Conservation (phyloP, 2,113 vertebrate species). For the Plecturocebus donacophilus region DNA sequence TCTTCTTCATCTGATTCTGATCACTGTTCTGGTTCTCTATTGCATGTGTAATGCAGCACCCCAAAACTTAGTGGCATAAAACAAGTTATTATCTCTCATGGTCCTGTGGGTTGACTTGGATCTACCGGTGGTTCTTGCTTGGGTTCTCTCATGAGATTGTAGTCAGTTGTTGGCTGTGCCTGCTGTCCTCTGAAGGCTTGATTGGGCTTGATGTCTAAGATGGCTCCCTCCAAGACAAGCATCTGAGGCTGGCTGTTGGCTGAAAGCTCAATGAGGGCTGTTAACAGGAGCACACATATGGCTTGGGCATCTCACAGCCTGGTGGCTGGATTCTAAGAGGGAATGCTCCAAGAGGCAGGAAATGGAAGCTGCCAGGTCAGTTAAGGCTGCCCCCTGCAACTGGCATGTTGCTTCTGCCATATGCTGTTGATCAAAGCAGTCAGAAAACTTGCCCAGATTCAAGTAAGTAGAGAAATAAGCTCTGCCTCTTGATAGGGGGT, state of each 20-base stretch:
- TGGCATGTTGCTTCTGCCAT: neutral
- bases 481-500: too few species aligned
- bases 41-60: neutral
- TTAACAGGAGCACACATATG: neutral
- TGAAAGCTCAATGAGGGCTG: neutral
- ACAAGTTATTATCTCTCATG: neutral
- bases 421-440: neutral
- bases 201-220: too few species aligned
- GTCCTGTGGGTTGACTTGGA: neutral
- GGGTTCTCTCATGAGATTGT: neutral
- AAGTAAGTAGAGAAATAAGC: neutral
- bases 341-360: neutral
- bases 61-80: neutral
- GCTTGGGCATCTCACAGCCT: neutral
- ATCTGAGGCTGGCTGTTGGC: neutral
- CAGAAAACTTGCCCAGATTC: neutral
- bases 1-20: neutral
- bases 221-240: neutral
- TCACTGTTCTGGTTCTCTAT: neutral
- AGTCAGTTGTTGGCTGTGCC: neutral
- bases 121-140: neutral
- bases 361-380: neutral
- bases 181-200: neutral
- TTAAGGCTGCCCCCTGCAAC: neutral
- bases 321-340: neutral